Base-by-base conservation (phyloP, 2,113 vertebrate species). In the Oreochromis aureus region DNA sequence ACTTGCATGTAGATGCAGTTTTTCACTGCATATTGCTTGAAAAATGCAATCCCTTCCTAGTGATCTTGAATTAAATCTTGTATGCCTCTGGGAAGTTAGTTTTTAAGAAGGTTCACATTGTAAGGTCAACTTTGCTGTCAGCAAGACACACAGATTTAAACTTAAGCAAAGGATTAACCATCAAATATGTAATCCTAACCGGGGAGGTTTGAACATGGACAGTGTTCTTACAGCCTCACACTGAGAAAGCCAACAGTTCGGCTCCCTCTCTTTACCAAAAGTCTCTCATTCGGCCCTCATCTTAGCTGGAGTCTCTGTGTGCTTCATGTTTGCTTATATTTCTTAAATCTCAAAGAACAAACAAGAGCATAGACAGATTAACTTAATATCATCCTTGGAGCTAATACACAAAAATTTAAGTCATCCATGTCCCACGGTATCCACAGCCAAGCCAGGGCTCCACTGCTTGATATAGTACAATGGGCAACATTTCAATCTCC, bases 301-400 rank as follows among this genome's bases (percentile, higher is more conserved):
- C 91, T 89, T 89, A 89, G 89, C 91, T 48, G 87, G 84, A 93
- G 89, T 92, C 90, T 87, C 91, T 86, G 69, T 83, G 94, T 73
- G 89, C 56, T 66, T 19, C 51, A 1, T 94, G 94, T 95, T 92
- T 94, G 94, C 89, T 83, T 89, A 63, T 90, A 90, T 89, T 95
- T 95, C 90, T 87, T 92, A 93, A 94, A 95, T 95, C 95, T 92
- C 89, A 66, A 7, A 87, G 91, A 92, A 88, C 94, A 95, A 96
- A 96, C 82, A 94, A 76, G 82, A 94, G 83, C 88, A 92, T 69
- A 63, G 61, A 83, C 84, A 92, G 94, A 95, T 95, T 95, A 95
- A 48, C 82, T 91, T 93, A 95, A 96, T 95, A 92, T 95, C 92
- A 93, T 92, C 86, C 87, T 80, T 81, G 83, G 88, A 81, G 73